phyloP scores from a whole-genome alignment of 2,888 invertebrate species.

The Pyrgus malvae region DNA sequence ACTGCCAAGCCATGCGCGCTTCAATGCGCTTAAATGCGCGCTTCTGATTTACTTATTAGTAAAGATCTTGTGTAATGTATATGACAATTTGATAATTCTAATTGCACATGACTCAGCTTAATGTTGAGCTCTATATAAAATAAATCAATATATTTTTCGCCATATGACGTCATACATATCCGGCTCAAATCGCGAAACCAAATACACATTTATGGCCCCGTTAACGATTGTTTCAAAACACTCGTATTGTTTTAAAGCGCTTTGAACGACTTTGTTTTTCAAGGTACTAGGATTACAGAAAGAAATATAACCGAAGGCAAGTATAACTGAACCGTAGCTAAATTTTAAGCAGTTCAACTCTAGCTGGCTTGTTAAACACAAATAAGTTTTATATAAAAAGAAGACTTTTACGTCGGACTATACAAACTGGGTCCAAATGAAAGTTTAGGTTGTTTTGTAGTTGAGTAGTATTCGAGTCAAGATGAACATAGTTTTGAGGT shows the following conservation, averaged over 20 bases:
- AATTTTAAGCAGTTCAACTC: conserved; percentile 14
- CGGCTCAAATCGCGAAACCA: conserved; percentile 27
- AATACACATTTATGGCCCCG: conserved; percentile 38
- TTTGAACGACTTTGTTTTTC: conserved; percentile 28
- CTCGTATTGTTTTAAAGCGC: conserved; percentile 31
- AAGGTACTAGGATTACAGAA: conserved; percentile 28
- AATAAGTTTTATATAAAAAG: background rate
- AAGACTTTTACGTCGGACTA: too few species aligned
- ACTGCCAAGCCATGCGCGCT: too few species aligned
- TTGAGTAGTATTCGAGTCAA: too few species aligned
- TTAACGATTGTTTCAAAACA: conserved; percentile 37
- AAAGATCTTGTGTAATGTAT: too few species aligned
- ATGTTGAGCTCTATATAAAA: too few species aligned
- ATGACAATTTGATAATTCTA: too few species aligned
- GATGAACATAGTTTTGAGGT: too few species aligned
- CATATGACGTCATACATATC: background rate
- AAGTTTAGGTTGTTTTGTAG: too few species aligned
- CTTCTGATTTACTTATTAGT: too few species aligned
- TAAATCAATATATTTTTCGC: background rate
- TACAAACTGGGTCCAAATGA: too few species aligned
- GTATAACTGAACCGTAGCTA: conserved; percentile 8
- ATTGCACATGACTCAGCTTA: too few species aligned
- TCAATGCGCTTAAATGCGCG: too few species aligned
- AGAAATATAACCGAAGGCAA: conserved; percentile 24
- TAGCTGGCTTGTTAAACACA: background rate